Evolutionary conservation across 2,888 invertebrate species (phyloP).

Genomic region (Phytoseiulus persimilis): DNA sequence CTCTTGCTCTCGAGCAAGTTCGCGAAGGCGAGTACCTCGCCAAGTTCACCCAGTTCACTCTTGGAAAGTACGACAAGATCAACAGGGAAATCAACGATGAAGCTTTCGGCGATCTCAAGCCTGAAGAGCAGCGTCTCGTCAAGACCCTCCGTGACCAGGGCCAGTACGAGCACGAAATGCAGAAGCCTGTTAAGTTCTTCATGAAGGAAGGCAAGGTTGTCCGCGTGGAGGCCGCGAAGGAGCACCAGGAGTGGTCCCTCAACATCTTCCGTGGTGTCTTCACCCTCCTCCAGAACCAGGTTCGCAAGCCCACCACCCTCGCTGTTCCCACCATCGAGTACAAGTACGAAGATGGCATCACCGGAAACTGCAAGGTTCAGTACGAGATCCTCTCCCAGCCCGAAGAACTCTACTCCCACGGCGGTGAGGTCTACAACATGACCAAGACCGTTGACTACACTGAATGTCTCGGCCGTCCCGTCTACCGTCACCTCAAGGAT

Average conservation of each 20-base stretch:
- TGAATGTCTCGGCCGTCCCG: constrained; percentile 15
- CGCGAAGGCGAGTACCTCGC: constrained; percentile 18
- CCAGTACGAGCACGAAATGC: constrained; percentile 19
- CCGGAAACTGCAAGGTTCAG: constrained; percentile 36
- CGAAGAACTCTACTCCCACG: background rate
- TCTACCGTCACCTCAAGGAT: constrained; percentile 28
- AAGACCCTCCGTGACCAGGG: background rate
- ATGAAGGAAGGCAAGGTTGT: constrained; percentile 22
- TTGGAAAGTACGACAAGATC: constrained; percentile 33
- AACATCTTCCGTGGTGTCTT: constrained; percentile 33
- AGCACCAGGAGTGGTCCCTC: constrained; percentile 36
- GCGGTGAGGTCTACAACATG: background rate
- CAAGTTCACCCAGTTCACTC: constrained; percentile 28
- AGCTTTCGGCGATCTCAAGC: constrained; percentile 29
- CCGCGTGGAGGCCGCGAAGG: constrained; percentile 17
- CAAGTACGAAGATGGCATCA: constrained; percentile 25
- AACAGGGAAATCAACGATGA: constrained; percentile 26
- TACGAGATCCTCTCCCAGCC: constrained; percentile 35
- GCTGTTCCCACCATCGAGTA: constrained; percentile 25
- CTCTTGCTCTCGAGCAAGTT: constrained; percentile 12
- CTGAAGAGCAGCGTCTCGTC: constrained; percentile 20
- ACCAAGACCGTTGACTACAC: constrained; percentile 35
- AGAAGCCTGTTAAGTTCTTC: constrained; percentile 29
- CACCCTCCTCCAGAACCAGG: constrained; percentile 38
- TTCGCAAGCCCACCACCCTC: background rate